A percentile compares a stretch with the other conserved stretches of the same genome.
These are phyloP conservation scores for Dendroctonus ponderosae DNA, from an alignment of 1,140 invertebrate species.

Conservation along the genomic window DNA sequence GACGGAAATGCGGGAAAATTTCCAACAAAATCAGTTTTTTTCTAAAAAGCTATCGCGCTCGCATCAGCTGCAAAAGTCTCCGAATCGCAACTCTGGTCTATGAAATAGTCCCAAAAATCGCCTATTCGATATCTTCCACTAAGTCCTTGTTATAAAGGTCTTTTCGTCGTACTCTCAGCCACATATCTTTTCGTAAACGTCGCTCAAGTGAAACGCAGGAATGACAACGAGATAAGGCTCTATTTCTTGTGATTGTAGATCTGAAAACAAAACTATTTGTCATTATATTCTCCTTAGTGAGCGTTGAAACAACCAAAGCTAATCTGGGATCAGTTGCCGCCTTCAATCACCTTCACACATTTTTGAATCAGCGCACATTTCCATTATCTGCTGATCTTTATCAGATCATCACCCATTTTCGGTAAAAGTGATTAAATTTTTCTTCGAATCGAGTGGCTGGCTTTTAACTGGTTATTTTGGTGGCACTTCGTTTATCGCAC, in stretches of 20 bases:
- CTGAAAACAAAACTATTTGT: slow-evolving; percentile 5
- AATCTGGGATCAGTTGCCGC: too few species aligned
- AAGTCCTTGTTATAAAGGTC: not conserved
- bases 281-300: too few species aligned
- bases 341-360: too few species aligned
- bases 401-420: too few species aligned
- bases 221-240: slow-evolving; percentile 3
- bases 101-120: slow-evolving; percentile 7
- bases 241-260: slow-evolving; percentile 10
- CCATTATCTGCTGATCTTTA: too few species aligned
- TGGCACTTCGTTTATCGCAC: too few species aligned
- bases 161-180: slow-evolving; percentile 26
- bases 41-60: slow-evolving; percentile 1
- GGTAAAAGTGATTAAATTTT: too few species aligned
- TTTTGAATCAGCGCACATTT: too few species aligned
- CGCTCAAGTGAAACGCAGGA: slow-evolving; percentile 4
- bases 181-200: slow-evolving; percentile 5
- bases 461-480: too few species aligned
- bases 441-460: too few species aligned
- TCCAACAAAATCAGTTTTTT: slow-evolving; percentile 1
- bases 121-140: slow-evolving; percentile 10
- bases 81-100: slow-evolving; percentile 12
- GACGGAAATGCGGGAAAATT: too few species aligned
- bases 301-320: too few species aligned
- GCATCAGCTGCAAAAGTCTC: slow-evolving; percentile 21